phyloP scores from a whole-genome alignment of 2,797 vertebrate genomes.

The Anabacerthia variegaticeps region DNA sequence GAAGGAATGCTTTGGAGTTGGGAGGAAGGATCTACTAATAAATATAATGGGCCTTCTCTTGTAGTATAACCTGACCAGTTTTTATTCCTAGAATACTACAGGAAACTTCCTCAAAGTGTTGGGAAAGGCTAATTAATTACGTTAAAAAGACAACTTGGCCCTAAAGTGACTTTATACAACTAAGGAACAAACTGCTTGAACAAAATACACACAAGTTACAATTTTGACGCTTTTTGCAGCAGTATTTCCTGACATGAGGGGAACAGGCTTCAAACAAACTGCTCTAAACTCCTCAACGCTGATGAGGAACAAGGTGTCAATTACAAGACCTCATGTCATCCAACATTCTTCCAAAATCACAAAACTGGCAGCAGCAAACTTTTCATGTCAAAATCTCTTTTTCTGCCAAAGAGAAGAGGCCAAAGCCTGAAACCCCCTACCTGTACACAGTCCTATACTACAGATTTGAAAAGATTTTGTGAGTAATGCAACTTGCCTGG shows the following conservation, averaged over 20 bases:
- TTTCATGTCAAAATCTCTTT: not conserved
- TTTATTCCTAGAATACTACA: not conserved
- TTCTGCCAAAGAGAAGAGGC: not conserved
- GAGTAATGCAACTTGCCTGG: not conserved
- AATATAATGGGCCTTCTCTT: not conserved
- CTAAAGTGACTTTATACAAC: not conserved
- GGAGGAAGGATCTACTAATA: not conserved
- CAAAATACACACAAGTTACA: not conserved
- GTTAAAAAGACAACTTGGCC: not conserved
- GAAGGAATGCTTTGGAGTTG: not conserved
- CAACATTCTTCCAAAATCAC: not conserved
- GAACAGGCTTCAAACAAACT: not conserved
- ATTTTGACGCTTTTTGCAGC: not conserved
- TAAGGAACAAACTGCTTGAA: not conserved
- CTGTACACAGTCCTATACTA: not conserved
- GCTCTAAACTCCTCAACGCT: not conserved
- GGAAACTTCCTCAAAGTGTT: not conserved
- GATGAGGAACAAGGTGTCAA: not conserved
- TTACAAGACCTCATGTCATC: not conserved
- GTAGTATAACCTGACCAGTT: not conserved
- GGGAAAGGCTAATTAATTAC: not conserved
- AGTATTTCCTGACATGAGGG: not conserved
- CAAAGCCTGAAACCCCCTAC: not conserved
- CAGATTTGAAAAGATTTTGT: not conserved
- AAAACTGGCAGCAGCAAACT: not conserved